Conservation (phyloP, 2,797 vertebrate genomes). For the Malacoctenus gilli region DNA sequence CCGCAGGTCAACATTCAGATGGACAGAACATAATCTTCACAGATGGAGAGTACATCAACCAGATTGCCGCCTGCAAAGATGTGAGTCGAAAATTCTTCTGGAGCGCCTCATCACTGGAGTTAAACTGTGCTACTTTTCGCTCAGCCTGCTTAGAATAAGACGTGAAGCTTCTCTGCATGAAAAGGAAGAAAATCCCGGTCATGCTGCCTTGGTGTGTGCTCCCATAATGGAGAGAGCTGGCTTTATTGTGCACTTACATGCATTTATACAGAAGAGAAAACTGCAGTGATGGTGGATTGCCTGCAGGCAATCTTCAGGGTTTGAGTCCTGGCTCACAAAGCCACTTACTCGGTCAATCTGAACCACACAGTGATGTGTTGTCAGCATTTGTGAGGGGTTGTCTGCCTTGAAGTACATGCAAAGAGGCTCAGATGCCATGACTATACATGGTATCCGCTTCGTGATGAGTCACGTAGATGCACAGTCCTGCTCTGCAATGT, state of each 20-base stretch:
- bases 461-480: neutral
- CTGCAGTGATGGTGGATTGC: neutral
- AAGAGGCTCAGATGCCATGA: neutral
- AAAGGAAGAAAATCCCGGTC: neutral
- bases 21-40: constrained; percentile 98
- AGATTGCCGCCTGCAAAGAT: constrained; percentile 98
- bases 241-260: constrained; percentile 3
- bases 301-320: neutral
- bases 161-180: neutral
- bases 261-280: neutral
- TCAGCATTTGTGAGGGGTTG: neutral
- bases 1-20: constrained; percentile 91
- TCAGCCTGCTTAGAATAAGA: neutral
- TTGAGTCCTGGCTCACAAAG: neutral
- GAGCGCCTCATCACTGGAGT: neutral
- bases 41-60: constrained; percentile 98
- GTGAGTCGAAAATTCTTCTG: constrained; percentile 77
- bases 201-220: too few species aligned
- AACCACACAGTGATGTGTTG: neutral
- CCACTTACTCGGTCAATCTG: neutral
- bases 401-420: neutral
- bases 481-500: neutral
- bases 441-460: neutral
- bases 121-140: neutral
- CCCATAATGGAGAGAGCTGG: neutral